Percentiles rank a stretch among this genome's conserved stretches.
Evolutionary conservation across 2,113 vertebrate genomes (phyloP).

Genomic region (Globicephala melas): DNA sequence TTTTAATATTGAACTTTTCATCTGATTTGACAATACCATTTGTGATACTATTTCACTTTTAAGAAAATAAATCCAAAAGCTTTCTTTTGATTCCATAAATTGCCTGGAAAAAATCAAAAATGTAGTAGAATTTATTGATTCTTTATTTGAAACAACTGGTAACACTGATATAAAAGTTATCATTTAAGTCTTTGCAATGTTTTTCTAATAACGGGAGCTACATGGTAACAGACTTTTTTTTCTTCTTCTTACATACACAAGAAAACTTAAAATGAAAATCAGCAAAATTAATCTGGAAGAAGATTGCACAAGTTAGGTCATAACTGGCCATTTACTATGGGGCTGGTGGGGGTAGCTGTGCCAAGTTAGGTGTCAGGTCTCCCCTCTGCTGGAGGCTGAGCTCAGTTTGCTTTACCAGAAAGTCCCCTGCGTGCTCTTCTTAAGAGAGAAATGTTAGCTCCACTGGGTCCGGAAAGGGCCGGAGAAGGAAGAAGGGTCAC

Average conservation of each 20-base stretch:
- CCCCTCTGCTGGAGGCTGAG: background rate
- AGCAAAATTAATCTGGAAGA: background rate
- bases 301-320: background rate
- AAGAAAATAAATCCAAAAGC: background rate
- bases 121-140: background rate
- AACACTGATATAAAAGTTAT: background rate
- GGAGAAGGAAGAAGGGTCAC: background rate
- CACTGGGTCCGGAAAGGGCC: background rate
- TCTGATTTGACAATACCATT: background rate
- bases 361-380: accelerated
- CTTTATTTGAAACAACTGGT: background rate
- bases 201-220: background rate
- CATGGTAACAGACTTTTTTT: background rate
- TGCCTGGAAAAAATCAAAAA: background rate
- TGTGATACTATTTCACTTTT: background rate
- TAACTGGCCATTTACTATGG: background rate
- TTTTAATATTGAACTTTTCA: background rate
- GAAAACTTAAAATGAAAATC: background rate
- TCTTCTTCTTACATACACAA: background rate
- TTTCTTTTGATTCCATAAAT: background rate
- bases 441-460: background rate
- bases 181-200: background rate
- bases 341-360: too few relatives aligned
- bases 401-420: background rate
- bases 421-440: accelerated